Conservation (phyloP, 2,888 invertebrate species). For the Archips crataeganus region DNA sequence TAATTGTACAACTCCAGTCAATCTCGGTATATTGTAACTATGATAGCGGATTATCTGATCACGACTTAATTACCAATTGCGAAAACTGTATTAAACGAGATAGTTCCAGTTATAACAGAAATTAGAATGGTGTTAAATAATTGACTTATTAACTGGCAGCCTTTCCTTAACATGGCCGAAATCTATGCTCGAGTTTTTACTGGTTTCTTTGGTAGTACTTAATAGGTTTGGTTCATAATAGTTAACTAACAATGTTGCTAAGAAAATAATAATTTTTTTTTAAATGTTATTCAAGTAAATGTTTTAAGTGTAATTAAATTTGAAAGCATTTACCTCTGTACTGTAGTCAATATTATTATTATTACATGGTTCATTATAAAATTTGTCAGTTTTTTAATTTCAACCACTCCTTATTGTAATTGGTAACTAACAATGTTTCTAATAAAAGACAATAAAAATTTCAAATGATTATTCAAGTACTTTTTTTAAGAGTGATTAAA, state of each 20-base stretch:
- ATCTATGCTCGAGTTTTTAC: constrained; percentile 6
- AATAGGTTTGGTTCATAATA: neutral
- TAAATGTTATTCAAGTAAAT: too few species aligned
- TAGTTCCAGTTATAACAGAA: constrained; percentile 40
- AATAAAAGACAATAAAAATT: too few species aligned
- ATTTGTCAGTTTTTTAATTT: too few species aligned
- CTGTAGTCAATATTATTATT: too few species aligned
- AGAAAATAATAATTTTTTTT: too few species aligned
- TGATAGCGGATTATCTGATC: constrained; percentile 54
- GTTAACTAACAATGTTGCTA: neutral
- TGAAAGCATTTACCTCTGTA: too few species aligned
- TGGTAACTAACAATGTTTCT: neutral
- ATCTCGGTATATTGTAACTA: constrained; percentile 61
- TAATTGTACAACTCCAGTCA: constrained; percentile 58
- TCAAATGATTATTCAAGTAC: too few species aligned
- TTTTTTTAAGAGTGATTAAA: too few species aligned
- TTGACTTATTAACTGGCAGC: constrained; percentile 28
- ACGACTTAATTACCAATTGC: constrained; percentile 58
- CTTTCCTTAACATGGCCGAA: constrained; percentile 28
- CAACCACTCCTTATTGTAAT: too few species aligned
- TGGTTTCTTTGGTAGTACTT: neutral
- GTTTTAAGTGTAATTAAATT: too few species aligned
- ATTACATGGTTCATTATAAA: too few species aligned
- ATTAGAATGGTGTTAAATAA: constrained; percentile 41
- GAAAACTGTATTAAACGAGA: constrained; percentile 40